Conservation (phyloP, 2,888 invertebrate genomes). For the Folsomia candida region DNA sequence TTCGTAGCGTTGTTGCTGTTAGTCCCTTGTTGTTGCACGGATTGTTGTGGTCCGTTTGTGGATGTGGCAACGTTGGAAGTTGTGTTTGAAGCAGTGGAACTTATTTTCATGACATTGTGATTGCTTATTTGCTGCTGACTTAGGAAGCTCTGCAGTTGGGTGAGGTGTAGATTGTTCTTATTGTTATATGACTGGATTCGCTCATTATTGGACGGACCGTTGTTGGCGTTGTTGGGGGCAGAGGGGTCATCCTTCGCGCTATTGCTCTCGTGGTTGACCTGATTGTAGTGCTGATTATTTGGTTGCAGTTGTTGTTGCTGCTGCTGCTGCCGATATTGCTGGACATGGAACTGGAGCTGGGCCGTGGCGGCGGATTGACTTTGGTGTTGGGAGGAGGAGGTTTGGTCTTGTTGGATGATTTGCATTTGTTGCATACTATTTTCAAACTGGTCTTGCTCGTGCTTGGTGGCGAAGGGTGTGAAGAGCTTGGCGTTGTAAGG, state of each 20-base stretch:
- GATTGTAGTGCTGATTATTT: slow-evolving; percentile 54
- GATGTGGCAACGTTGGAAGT: slow-evolving; percentile 31
- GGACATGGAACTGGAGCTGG: slow-evolving; percentile 49
- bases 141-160: slow-evolving; percentile 36
- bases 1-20: slow-evolving; percentile 43
- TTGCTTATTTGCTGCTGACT: slow-evolving; percentile 29
- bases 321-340: slow-evolving; percentile 42
- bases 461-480: slow-evolving; percentile 44
- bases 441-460: slow-evolving; percentile 48
- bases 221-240: slow-evolving; percentile 39
- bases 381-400: slow-evolving; percentile 48
- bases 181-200: slow-evolving; percentile 34
- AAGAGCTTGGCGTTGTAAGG: slow-evolving; percentile 70
- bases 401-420: slow-evolving; percentile 46
- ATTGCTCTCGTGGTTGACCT: slow-evolving; percentile 36
- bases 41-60: slow-evolving; percentile 43
- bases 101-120: slow-evolving; percentile 20
- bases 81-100: slow-evolving; percentile 22
- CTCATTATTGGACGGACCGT: slow-evolving; percentile 19
- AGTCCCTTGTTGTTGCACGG: slow-evolving; percentile 42
- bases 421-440: slow-evolving; percentile 50
- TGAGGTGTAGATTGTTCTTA: slow-evolving; percentile 37
- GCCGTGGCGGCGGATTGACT: slow-evolving; percentile 47
- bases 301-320: slow-evolving; percentile 59
- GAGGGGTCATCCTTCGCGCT: slow-evolving; percentile 32